Evolutionary conservation across 2,113 vertebrate genomes (phyloP).

Genomic region (Loxodonta africana): DNA sequence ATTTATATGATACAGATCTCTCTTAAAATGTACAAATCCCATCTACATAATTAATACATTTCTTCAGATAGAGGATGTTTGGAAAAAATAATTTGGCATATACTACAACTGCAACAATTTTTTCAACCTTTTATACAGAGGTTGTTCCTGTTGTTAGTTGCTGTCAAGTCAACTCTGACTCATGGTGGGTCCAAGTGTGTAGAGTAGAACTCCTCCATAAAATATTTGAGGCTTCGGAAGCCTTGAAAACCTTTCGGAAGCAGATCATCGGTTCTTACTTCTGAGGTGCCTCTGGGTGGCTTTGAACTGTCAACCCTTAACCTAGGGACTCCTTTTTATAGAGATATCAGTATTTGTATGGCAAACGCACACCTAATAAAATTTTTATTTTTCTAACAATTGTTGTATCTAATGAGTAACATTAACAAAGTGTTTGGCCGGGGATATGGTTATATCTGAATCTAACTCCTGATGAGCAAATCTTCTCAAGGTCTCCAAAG

Average conservation of each 20-base stretch:
- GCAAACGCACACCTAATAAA: neutral
- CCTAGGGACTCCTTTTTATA: no score
- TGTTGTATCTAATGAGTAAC: neutral
- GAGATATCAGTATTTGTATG: no score
- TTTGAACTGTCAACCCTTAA: no score
- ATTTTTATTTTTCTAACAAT: neutral
- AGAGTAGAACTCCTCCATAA: no score
- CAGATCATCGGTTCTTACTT: no score
- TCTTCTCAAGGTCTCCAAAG: neutral
- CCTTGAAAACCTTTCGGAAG: no score
- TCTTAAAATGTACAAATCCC: neutral
- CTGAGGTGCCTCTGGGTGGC: no score
- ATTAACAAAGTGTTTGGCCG: neutral
- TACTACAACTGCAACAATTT: neutral
- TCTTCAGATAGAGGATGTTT: neutral
- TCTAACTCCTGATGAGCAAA: neutral
- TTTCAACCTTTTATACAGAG: neutral
- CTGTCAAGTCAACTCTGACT: no score
- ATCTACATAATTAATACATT: neutral
- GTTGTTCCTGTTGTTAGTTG: no score
- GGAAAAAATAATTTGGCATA: neutral
- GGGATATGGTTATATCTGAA: neutral
- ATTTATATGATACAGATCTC: neutral
- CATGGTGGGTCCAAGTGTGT: no score
- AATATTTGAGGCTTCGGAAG: no score